These are phyloP conservation scores for Eugnorisma glareosa DNA, from an alignment of 2,888 invertebrate genomes.

Conservation along the genomic window DNA sequence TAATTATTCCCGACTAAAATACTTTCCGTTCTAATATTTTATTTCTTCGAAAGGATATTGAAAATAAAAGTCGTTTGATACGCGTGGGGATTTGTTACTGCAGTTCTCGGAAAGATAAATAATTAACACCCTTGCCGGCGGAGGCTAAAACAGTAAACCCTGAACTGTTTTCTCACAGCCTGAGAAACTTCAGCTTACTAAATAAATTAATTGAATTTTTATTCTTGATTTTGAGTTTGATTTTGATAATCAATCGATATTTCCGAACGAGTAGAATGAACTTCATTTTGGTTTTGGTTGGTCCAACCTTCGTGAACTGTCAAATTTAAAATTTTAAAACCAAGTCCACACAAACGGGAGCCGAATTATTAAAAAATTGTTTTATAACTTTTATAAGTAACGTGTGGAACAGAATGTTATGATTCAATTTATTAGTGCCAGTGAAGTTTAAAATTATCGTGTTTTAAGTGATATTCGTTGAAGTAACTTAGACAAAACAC, in stretches of 20 bases:
- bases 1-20: no score
- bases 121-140: no score
- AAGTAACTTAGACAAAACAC: constrained; percentile 12
- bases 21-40: no score
- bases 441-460: constrained; percentile 8
- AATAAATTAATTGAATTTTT: no score
- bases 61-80: no score
- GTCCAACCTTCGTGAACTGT: constrained; percentile 39
- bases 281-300: neutral
- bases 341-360: constrained; percentile 47
- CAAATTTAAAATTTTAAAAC: constrained; percentile 66
- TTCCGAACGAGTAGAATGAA: constrained; percentile 17
- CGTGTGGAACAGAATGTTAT: constrained; percentile 23
- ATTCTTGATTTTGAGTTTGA: no score
- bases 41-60: no score
- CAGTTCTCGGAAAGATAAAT: no score
- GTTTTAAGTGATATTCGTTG: neutral
- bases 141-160: no score
- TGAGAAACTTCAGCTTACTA: no score
- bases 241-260: neutral
- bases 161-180: no score
- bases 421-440: constrained; percentile 5
- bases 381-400: neutral
- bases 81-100: no score
- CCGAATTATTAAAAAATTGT: neutral